A percentile compares a stretch with the other conserved stretches of the same genome.
Evolutionary conservation across 2,888 invertebrate genomes (phyloP).

Genomic region (Nasonia oneida): DNA sequence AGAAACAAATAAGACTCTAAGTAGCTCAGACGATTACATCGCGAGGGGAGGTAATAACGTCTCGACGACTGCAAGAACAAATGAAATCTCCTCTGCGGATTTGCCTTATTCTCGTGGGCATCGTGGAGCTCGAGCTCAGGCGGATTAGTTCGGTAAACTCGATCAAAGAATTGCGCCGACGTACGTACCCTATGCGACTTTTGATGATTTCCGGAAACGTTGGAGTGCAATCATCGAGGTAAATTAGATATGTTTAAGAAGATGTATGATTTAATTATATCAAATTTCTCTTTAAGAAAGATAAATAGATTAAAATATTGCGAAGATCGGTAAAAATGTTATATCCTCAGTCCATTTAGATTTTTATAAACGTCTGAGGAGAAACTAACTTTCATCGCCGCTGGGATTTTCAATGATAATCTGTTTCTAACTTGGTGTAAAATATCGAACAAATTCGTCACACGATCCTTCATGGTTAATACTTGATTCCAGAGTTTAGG

Average conservation of each 20-base stretch:
- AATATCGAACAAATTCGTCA: background rate
- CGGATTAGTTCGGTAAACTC: constrained; percentile 20
- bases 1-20: constrained; percentile 21
- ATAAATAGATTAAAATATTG: too few relatives aligned
- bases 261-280: background rate
- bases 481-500: background rate
- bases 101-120: constrained; percentile 28
- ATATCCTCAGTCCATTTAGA: background rate
- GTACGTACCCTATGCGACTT: background rate
- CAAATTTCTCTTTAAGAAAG: too few relatives aligned
- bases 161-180: constrained; percentile 37
- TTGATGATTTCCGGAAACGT: constrained; percentile 8
- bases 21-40: constrained; percentile 24
- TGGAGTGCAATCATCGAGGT: background rate
- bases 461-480: background rate
- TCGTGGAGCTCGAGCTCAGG: background rate
- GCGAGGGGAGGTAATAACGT: constrained; percentile 26
- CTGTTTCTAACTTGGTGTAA: background rate
- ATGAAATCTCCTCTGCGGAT: constrained; percentile 31
- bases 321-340: background rate
- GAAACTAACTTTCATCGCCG: background rate
- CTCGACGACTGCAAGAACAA: constrained; percentile 19
- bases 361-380: background rate
- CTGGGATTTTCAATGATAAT: constrained; percentile 8
- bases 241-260: background rate